phyloP scores from a whole-genome alignment of 2,113 vertebrate species.

The Acrocephalus arundinaceus region DNA sequence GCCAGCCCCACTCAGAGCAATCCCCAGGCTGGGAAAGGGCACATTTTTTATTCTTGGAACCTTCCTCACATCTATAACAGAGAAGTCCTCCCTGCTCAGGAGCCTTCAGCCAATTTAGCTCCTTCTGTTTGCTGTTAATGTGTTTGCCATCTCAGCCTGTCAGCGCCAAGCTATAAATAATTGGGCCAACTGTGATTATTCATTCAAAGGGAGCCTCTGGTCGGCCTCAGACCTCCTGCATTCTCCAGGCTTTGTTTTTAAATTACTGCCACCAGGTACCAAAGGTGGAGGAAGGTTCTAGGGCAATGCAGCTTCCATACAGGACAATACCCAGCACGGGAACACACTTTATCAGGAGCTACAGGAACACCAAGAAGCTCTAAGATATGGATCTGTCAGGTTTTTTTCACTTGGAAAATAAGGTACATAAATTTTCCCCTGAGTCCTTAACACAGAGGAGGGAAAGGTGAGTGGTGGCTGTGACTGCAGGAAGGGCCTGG shows the following conservation, averaged over 20 bases:
- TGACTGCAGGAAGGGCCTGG: neutral
- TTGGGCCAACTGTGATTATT: constrained; percentile 35
- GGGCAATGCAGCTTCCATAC: fast-evolving
- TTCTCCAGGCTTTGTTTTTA: neutral
- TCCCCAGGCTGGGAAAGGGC: constrained; percentile 20
- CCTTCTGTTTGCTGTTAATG: constrained; percentile 53
- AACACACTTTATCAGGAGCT: neutral
- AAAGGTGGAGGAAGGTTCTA: neutral
- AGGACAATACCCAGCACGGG: neutral
- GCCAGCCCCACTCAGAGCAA: neutral
- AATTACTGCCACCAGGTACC: neutral
- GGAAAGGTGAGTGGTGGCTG: neutral
- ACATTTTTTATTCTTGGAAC: constrained; percentile 39
- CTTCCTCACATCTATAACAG: neutral
- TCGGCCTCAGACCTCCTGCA: constrained; percentile 4
- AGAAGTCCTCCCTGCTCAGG: neutral
- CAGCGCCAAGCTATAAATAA: constrained; percentile 13
- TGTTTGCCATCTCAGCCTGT: constrained; percentile 4
- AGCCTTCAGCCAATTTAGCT: constrained; percentile 50
- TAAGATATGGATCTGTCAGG: neutral
- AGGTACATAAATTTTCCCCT: neutral
- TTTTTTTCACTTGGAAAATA: neutral
- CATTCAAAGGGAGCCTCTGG: constrained; percentile 4
- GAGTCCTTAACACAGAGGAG: neutral
- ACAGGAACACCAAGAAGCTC: neutral